A percentile compares a stretch with the other conserved stretches of the same genome.
phyloP scores from a whole-genome alignment of 2,113 vertebrate genomes.

The Thamnaconus septentrionalis region DNA sequence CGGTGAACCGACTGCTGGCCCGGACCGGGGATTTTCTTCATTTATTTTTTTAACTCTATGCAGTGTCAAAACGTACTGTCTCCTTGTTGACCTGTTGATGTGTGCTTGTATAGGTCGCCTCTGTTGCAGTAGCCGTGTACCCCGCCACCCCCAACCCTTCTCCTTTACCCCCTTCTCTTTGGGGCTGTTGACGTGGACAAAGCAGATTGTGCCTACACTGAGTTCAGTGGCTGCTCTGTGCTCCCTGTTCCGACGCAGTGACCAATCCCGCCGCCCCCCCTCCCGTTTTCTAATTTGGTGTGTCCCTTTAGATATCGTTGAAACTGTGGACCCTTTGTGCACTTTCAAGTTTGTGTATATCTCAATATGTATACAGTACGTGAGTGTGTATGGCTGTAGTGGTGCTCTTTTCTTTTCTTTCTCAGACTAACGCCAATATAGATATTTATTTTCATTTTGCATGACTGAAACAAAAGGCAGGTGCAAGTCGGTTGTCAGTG shows the following conservation, averaged over 20 bases:
- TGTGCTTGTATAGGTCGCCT: slow-evolving; percentile 87
- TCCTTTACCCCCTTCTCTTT: slow-evolving; percentile 68
- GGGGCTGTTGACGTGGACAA: slow-evolving; percentile 84
- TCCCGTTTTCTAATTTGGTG: slow-evolving; percentile 53
- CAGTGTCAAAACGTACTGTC: slow-evolving; percentile 88
- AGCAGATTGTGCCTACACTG: slow-evolving; percentile 85
- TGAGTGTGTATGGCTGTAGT: slow-evolving; percentile 74
- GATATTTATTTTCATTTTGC: slow-evolving; percentile 79
- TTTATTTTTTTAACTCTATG: slow-evolving; percentile 83
- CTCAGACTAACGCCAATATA: slow-evolving; percentile 39
- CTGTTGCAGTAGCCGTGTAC: slow-evolving; percentile 82
- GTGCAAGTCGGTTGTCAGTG: slow-evolving; percentile 58
- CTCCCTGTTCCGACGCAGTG: slow-evolving; percentile 47
- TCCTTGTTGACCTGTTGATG: slow-evolving; percentile 83
- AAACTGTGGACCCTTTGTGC: slow-evolving; percentile 70
- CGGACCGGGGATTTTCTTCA: slow-evolving; percentile 71
- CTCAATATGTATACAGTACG: slow-evolving; percentile 63
- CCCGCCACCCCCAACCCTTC: slow-evolving; percentile 43
- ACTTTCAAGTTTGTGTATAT: slow-evolving; percentile 78
- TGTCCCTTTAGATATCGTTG: slow-evolving; percentile 64
- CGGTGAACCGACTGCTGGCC: slow-evolving; percentile 80
- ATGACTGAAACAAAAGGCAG: slow-evolving; percentile 79
- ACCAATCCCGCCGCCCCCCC: slow-evolving; percentile 14
- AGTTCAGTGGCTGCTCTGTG: slow-evolving; percentile 84
- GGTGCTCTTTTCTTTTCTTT: slow-evolving; percentile 74